A percentile compares a stretch with the other conserved stretches of the same genome.
phyloP scores from a whole-genome alignment of 2,113 vertebrate genomes.

The Lota lota region DNA sequence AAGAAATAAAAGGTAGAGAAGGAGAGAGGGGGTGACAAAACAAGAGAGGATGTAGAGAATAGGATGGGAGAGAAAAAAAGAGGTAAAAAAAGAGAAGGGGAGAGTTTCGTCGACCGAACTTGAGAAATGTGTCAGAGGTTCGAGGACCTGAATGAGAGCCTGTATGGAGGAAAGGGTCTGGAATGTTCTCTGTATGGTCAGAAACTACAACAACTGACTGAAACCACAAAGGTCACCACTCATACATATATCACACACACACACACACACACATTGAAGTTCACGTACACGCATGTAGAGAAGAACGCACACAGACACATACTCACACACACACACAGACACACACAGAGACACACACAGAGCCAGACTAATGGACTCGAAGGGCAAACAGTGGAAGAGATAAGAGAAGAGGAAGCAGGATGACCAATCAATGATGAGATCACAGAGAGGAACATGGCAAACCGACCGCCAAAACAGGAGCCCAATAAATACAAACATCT shows the following conservation, averaged over 20 bases:
- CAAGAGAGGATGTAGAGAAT: background rate
- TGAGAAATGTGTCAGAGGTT: constrained; percentile 17
- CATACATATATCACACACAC: constrained; percentile 58
- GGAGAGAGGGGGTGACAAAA: background rate
- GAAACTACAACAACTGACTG: constrained; percentile 58
- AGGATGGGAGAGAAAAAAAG: background rate
- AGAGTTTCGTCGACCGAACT: background rate
- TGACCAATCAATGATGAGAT: no score
- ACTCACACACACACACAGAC: background rate
- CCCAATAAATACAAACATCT: no score
- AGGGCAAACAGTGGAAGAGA: no score
- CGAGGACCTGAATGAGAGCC: constrained; percentile 35
- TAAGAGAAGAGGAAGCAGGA: no score
- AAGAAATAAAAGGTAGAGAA: background rate
- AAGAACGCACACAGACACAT: no score
- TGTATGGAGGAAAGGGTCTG: constrained; percentile 33
- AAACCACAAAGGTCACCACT: constrained; percentile 55
- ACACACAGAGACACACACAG: background rate
- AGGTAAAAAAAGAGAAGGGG: background rate
- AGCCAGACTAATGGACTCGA: no score
- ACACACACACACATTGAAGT: constrained; percentile 5
- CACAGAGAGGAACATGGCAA: no score
- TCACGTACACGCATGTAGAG: background rate
- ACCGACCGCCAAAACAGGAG: no score
- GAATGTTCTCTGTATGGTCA: constrained; percentile 54